Percentiles rank a stretch among this genome's conserved stretches.
These are phyloP conservation scores for Pseudomugil gertrudae DNA, from an alignment of 2,797 vertebrate genomes.

Conservation along the genomic window DNA sequence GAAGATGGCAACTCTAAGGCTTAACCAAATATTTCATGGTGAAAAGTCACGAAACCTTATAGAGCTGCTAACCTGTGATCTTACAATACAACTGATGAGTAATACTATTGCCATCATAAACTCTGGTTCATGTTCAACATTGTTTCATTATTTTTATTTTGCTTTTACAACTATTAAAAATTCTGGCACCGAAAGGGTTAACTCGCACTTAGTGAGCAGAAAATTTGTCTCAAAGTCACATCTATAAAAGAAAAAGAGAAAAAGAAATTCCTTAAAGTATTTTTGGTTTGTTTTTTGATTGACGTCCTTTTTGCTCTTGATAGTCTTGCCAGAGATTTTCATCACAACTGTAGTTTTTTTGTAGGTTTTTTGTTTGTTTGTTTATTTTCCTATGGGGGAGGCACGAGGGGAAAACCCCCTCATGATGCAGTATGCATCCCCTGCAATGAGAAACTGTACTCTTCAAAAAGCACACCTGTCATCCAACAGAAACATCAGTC, in stretches of 20 bases:
- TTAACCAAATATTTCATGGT: too few species aligned
- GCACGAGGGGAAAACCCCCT: neutral
- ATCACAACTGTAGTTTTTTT: too few species aligned
- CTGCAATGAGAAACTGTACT: neutral
- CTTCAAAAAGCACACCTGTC: neutral
- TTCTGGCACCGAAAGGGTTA: neutral
- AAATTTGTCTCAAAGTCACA: neutral
- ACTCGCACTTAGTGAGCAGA: conserved; percentile 1
- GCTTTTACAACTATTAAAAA: too few species aligned
- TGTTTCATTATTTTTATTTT: too few species aligned
- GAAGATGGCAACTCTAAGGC: too few species aligned
- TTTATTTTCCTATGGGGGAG: neutral
- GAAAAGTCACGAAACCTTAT: too few species aligned
- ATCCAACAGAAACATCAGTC: neutral
- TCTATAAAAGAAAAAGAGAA: neutral
- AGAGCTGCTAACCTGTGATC: too few species aligned
- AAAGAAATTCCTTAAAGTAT: neutral
- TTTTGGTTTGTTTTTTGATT: neutral
- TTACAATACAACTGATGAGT: too few species aligned
- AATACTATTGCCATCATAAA: too few species aligned
- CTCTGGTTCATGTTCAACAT: too few species aligned
- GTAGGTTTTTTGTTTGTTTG: too few species aligned
- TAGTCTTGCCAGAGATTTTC: neutral
- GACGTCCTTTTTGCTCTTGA: conserved; percentile 14
- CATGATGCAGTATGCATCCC: neutral